Conservation (phyloP, 2,113 vertebrate species). For the Python bivittatus region DNA sequence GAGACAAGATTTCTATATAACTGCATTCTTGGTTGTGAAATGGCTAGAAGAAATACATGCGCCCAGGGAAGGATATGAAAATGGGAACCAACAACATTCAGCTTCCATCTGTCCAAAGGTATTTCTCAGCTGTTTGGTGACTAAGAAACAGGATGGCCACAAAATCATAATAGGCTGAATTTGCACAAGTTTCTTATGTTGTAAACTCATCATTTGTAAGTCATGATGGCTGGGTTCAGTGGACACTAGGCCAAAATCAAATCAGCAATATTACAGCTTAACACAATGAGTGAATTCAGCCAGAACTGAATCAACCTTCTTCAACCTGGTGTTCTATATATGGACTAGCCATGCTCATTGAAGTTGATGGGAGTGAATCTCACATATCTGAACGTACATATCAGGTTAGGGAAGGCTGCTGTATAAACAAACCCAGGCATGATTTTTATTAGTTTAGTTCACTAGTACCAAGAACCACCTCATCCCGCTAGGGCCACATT, state of each 20-base stretch:
- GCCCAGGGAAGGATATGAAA: not conserved
- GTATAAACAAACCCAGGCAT: not conserved
- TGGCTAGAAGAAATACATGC: not conserved
- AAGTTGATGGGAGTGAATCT: not conserved
- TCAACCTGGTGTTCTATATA: not conserved
- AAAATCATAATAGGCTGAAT: not conserved
- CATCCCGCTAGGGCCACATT: not conserved
- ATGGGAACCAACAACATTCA: not conserved
- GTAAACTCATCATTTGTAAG: not conserved
- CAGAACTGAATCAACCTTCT: not conserved
- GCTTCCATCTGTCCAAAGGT: not conserved
- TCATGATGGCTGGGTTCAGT: not conserved
- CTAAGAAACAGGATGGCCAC: not conserved
- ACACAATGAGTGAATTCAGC: not conserved
- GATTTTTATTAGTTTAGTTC: not conserved
- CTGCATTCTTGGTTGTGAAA: not conserved
- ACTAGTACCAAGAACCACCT: not conserved
- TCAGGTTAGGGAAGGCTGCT: not conserved
- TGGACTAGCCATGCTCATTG: not conserved
- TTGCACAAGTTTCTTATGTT: not conserved
- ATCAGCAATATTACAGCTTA: not conserved
- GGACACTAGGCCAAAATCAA: not conserved
- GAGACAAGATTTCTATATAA: not conserved
- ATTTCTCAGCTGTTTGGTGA: not conserved
- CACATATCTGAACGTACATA: not conserved